Conservation (phyloP, 2,888 invertebrate genomes). For the Pteria penguin region DNA sequence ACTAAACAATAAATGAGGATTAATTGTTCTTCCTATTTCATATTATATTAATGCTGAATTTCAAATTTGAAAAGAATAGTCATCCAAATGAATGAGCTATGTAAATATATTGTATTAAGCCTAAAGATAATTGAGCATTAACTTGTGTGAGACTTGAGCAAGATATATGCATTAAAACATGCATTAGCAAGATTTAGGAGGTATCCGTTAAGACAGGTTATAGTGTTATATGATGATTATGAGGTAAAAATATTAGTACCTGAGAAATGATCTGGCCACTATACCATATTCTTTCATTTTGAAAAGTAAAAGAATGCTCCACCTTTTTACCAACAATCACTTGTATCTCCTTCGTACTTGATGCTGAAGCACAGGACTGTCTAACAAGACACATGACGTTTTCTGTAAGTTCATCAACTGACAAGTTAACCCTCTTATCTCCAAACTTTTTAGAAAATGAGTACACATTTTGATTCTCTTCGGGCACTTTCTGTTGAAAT, state of each 20-base stretch:
- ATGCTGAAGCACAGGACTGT: background rate
- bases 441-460: constrained; percentile 19
- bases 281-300: background rate
- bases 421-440: constrained; percentile 25
- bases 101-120: too few relatives aligned
- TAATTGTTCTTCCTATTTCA: background rate
- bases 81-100: too few relatives aligned
- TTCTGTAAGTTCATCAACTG: constrained; percentile 22
- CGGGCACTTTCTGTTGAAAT: constrained; percentile 28
- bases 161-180: background rate
- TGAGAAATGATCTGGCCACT: background rate
- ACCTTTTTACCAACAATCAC: constrained; percentile 1
- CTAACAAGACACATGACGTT: constrained; percentile 31
- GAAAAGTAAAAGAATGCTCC: background rate
- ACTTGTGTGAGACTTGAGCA: background rate
- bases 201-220: too few relatives aligned
- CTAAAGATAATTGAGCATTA: background rate
- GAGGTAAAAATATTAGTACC: background rate
- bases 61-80: too few relatives aligned
- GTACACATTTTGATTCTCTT: constrained; percentile 5
- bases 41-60: too few relatives aligned
- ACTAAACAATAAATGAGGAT: background rate
- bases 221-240: too few relatives aligned
- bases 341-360: background rate
- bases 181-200: background rate